A percentile compares a stretch with the other conserved stretches of the same genome.
Conservation (phyloP, 2,888 invertebrate species). For the Nemoura dubitans region DNA sequence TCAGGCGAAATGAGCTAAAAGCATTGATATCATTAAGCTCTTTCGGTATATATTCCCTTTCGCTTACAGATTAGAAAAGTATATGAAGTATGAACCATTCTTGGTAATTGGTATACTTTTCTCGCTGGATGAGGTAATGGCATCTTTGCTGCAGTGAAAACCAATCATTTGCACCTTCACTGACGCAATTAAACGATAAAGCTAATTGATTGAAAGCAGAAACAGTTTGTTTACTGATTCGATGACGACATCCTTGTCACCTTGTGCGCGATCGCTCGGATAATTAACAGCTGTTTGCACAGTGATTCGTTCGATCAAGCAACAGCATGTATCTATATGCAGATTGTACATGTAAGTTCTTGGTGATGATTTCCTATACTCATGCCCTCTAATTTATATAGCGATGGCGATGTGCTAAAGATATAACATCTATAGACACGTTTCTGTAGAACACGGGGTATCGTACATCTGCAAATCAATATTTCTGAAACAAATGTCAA, state of each 20-base stretch:
- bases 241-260: background rate
- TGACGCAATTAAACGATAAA: background rate
- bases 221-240: background rate
- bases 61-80: background rate
- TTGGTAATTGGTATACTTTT: background rate
- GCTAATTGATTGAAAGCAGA: conserved; percentile 4
- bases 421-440: too few species aligned
- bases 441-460: too few species aligned
- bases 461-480: too few species aligned
- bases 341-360: background rate
- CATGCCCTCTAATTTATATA: too few species aligned
- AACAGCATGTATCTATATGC: background rate
- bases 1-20: background rate
- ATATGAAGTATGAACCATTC: too few species aligned
- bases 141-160: background rate
- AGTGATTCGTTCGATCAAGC: background rate
- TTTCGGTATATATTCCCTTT: background rate
- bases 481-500: too few species aligned
- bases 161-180: background rate
- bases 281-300: background rate
- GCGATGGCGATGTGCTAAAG: too few species aligned
- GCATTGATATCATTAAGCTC: background rate
- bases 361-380: too few species aligned
- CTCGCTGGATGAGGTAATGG: background rate
- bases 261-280: background rate